Evolutionary conservation across 2,113 vertebrate species (phyloP).

Genomic region (Myodes glareolus): DNA sequence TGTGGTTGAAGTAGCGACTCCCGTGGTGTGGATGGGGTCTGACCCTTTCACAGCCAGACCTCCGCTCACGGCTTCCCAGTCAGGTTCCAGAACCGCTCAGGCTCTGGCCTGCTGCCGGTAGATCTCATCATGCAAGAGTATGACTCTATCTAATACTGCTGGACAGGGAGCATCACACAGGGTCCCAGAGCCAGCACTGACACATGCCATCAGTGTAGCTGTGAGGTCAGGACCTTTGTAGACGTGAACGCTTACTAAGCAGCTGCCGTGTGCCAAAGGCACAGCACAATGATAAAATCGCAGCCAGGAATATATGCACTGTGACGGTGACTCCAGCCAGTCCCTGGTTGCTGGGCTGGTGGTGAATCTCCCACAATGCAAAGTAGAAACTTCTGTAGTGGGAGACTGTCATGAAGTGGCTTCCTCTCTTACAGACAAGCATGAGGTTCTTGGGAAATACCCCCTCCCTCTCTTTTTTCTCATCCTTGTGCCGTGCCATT

Average conservation of each 20-base stretch:
- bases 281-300: neutral
- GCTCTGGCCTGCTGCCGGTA: neutral
- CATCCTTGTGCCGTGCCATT: neutral
- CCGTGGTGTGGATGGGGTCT: neutral
- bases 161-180: neutral
- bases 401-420: neutral
- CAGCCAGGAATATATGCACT: neutral
- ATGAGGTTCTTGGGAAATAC: neutral
- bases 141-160: neutral
- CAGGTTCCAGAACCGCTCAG: rapidly evolving
- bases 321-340: neutral
- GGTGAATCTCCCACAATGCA: neutral
- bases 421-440: neutral
- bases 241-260: neutral
- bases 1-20: neutral
- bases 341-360: neutral
- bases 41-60: neutral
- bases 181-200: neutral
- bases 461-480: neutral
- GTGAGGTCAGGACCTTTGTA: neutral
- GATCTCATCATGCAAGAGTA: neutral
- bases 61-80: neutral
- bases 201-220: neutral
- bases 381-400: neutral
- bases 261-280: neutral